Evolutionary conservation across 2,888 invertebrate species (phyloP).

Genomic region (Epistrophe grossulariae): DNA sequence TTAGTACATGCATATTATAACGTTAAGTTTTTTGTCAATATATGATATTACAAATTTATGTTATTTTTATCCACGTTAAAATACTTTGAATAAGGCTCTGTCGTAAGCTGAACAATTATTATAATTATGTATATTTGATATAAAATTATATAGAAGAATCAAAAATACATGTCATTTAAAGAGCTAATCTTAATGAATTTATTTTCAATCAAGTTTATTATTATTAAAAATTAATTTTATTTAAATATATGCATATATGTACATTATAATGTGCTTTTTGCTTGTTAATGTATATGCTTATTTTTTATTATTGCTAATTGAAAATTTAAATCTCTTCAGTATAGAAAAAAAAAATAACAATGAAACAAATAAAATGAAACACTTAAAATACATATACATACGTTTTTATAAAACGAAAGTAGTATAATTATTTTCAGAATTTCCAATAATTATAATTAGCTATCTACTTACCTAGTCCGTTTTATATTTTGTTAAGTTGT

Average conservation of each 20-base stretch:
- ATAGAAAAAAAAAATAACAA: background rate
- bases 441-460: background rate
- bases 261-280: background rate
- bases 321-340: background rate
- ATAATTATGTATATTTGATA: too few relatives aligned
- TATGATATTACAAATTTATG: too few relatives aligned
- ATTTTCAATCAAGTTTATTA: background rate
- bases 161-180: background rate
- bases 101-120: too few relatives aligned
- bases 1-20: too few relatives aligned
- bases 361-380: background rate
- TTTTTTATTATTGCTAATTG: slow-evolving; percentile 2
- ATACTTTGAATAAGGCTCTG: too few relatives aligned
- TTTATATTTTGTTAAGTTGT: background rate
- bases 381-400: background rate
- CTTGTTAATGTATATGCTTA: background rate
- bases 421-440: background rate
- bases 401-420: background rate
- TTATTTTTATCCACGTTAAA: too few relatives aligned
- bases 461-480: background rate
- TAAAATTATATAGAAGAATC: background rate
- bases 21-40: too few relatives aligned
- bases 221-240: background rate
- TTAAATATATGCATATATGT: background rate
- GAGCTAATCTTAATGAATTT: background rate